Conservation (phyloP, 2,797 vertebrate genomes). For the Phataginus tricuspis region DNA sequence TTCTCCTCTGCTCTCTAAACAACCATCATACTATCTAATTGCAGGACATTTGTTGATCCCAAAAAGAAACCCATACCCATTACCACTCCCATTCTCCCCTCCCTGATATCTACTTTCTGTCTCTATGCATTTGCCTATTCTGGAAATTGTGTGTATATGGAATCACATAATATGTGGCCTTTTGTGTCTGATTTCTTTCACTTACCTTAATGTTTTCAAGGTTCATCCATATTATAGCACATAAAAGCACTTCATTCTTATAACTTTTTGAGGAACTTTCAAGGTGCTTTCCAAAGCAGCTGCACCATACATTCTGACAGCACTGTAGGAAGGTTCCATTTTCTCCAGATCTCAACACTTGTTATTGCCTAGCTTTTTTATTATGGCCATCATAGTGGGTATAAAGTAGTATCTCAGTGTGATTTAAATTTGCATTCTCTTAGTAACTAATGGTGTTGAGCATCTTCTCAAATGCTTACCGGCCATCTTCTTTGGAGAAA, state of each 20-base stretch:
- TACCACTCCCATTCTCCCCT: not conserved
- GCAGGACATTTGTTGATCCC: not conserved
- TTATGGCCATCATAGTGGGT: not conserved
- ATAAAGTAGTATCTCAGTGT: not conserved
- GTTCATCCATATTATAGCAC: not conserved
- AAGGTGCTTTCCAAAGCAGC: not conserved
- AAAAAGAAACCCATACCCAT: not conserved
- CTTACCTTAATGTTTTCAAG: not conserved
- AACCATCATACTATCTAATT: not conserved
- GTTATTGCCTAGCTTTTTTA: not conserved
- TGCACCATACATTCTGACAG: not conserved
- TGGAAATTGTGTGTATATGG: not conserved
- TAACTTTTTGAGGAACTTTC: not conserved
- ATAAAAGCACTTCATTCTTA: not conserved
- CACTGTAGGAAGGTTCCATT: not conserved
- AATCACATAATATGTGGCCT: not conserved
- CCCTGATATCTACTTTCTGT: not conserved
- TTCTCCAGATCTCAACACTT: not conserved
- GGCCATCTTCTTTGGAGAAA: constrained; percentile 8
- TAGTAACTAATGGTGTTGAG: not conserved
- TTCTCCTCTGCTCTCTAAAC: not conserved
- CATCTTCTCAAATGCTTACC: not conserved
- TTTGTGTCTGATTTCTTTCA: not conserved
- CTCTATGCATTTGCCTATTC: not conserved
- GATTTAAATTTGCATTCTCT: not conserved